Evolutionary conservation across 2,797 vertebrate genomes (phyloP).

Genomic region (Platalea minor): DNA sequence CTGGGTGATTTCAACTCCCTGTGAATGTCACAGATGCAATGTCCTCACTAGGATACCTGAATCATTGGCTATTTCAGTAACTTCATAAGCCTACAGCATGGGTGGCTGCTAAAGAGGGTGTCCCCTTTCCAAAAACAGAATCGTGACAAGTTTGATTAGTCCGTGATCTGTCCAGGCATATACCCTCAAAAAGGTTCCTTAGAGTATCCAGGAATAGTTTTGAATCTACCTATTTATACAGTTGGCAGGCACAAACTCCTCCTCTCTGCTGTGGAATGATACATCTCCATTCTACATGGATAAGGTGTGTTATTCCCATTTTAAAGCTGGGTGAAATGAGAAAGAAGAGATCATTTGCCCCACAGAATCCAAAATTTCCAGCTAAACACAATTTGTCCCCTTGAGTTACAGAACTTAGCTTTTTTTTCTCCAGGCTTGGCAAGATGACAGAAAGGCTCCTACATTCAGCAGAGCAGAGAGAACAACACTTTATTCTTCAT

Average conservation of each 20-base stretch:
- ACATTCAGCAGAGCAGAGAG: background rate
- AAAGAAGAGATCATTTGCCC: background rate
- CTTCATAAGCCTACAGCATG: background rate
- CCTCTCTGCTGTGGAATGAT: background rate
- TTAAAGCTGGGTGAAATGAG: background rate
- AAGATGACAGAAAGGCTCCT: constrained; percentile 14
- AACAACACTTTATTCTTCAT: background rate
- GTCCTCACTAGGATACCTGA: background rate
- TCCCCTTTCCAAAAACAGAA: background rate
- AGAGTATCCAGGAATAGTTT: background rate
- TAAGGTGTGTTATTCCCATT: background rate
- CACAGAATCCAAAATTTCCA: background rate
- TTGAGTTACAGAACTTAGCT: background rate
- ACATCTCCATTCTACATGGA: background rate
- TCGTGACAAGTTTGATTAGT: background rate
- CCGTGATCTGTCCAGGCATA: background rate
- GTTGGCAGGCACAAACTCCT: background rate
- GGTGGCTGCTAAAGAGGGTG: background rate
- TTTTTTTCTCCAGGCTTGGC: background rate
- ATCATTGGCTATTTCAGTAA: background rate
- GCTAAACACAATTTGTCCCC: background rate
- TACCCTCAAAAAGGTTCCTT: background rate
- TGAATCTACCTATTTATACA: background rate
- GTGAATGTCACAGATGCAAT: background rate
- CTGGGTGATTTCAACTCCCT: background rate